phyloP scores from a whole-genome alignment of 2,797 vertebrate species.

The Orestias chungarensis region DNA sequence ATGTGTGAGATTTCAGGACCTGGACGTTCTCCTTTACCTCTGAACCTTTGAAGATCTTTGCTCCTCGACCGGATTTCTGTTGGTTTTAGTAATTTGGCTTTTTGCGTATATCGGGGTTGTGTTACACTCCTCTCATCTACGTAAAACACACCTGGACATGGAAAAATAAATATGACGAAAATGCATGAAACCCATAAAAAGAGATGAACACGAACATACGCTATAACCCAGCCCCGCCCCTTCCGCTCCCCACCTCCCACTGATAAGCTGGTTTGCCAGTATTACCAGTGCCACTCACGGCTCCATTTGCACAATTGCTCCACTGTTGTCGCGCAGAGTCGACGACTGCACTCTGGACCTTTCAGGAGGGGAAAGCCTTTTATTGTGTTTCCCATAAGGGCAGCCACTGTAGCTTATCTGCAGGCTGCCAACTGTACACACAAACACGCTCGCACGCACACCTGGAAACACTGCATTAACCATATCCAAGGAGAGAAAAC shows the following conservation, averaged over 20 bases:
- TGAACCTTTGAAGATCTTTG: not conserved
- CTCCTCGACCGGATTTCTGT: not conserved
- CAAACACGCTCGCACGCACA: conserved; percentile 31
- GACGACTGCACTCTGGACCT: conserved; percentile 77
- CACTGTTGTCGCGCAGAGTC: conserved; percentile 71
- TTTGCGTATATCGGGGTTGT: not conserved
- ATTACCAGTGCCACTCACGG: conserved; percentile 57
- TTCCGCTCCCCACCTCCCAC: conserved; percentile 62
- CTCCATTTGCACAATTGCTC: conserved; percentile 71
- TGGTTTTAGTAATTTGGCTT: not conserved
- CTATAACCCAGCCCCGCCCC: conserved; percentile 18
- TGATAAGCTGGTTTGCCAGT: conserved; percentile 70
- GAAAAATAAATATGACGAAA: not conserved
- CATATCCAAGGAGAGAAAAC: conserved; percentile 57
- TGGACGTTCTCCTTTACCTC: not conserved
- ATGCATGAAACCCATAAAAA: conserved; percentile 28
- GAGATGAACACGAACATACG: conserved; percentile 30
- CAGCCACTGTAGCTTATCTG: conserved; percentile 68
- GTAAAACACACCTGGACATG: not conserved
- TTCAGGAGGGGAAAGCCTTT: conserved; percentile 63
- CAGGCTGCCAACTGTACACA: conserved; percentile 57
- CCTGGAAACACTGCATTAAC: conserved; percentile 67
- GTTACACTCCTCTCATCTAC: not conserved
- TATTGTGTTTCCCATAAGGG: conserved; percentile 74
- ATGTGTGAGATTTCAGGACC: not conserved